These are phyloP conservation scores for Peromyscus eremicus DNA, from an alignment of 2,797 vertebrate genomes.

Conservation along the genomic window DNA sequence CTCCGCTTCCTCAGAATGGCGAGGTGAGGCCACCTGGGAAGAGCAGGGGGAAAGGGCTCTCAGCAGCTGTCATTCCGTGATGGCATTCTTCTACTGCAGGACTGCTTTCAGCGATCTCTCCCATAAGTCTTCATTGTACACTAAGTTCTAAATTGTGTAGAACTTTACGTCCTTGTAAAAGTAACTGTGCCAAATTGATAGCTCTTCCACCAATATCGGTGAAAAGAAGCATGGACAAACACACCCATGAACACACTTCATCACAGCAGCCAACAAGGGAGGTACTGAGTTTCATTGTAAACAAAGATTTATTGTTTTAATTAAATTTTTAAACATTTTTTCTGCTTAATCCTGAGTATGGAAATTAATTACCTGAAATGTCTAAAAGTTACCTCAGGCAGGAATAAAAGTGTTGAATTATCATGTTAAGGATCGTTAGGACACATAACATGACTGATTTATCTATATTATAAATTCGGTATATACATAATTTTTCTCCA, in stretches of 20 bases:
- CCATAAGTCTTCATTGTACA: background rate
- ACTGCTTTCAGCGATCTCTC: background rate
- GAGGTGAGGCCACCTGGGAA: background rate
- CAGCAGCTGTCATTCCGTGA: background rate
- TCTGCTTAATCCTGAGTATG: background rate
- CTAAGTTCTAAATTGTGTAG: background rate
- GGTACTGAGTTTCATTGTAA: background rate
- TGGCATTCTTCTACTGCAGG: background rate
- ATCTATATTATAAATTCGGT: background rate
- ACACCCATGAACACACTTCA: background rate
- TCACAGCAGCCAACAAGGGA: background rate
- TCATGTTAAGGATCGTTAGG: background rate
- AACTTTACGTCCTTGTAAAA: constrained; percentile 42
- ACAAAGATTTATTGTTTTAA: background rate
- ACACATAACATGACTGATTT: background rate
- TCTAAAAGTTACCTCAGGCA: background rate
- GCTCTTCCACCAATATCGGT: background rate
- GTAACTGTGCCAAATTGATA: background rate
- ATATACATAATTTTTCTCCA: background rate
- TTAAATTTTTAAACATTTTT: background rate
- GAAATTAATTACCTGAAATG: constrained; percentile 33
- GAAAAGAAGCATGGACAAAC: background rate
- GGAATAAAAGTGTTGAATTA: background rate
- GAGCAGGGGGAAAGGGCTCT: background rate
- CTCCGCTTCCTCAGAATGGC: background rate